phyloP scores from a whole-genome alignment of 53 echinoderm and acorn worm genomes.

The Zoroaster sp. region DNA sequence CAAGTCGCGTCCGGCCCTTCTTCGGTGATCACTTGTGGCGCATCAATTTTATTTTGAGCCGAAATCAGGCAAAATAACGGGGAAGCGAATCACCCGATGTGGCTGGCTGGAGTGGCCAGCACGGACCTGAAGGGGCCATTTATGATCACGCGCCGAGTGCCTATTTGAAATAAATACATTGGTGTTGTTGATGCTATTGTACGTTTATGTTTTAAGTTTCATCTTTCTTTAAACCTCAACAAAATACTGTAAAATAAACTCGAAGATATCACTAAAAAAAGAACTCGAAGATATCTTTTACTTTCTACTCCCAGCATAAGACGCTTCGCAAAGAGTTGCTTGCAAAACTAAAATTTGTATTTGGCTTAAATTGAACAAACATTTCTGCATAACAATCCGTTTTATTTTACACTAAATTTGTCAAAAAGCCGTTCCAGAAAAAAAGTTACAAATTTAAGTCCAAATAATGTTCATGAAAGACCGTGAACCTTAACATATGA shows the following conservation, averaged over 20 bases:
- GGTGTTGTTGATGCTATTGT: constrained; percentile 26
- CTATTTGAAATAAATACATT: constrained; percentile 33
- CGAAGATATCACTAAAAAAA: no score
- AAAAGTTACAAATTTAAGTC: no score
- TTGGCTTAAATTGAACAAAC: no score
- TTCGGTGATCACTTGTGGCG: neutral
- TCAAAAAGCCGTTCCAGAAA: no score
- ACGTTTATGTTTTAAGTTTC: neutral
- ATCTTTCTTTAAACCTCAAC: neutral
- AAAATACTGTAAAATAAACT: neutral
- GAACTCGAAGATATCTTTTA: no score
- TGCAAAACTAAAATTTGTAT: no score
- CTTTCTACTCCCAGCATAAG: no score
- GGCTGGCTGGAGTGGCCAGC: constrained; percentile 3
- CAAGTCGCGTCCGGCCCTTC: neutral
- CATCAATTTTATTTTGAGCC: constrained; percentile 44
- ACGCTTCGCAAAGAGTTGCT: no score
- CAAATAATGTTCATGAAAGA: no score
- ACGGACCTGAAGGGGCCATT: neutral
- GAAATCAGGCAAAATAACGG: constrained; percentile 36
- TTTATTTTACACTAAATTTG: no score
- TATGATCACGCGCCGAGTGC: neutral
- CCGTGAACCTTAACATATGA: no score
- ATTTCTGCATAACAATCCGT: no score
- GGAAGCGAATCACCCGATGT: neutral